Conservation (phyloP, 1,140 invertebrate genomes). For the Caenorhabditis briggsae region DNA sequence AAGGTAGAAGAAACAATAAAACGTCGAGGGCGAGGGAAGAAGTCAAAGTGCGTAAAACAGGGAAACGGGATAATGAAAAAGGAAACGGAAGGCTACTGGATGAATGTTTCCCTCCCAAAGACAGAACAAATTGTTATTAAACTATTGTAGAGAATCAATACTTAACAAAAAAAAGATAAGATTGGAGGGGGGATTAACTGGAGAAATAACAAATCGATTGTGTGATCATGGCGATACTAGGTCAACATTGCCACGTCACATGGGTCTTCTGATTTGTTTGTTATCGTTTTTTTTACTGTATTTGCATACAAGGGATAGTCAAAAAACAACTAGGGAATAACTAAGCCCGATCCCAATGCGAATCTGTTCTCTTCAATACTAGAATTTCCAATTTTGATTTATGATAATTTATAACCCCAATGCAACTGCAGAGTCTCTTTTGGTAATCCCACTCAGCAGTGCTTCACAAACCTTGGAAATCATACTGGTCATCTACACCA, state of each 20-base stretch:
- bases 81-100: neutral
- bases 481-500: conserved; percentile 43
- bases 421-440: too few species aligned
- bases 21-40: neutral
- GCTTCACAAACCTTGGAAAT: conserved; percentile 28
- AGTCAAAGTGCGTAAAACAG: conserved; percentile 20
- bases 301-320: neutral
- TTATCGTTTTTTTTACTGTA: neutral
- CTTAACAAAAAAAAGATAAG: neutral
- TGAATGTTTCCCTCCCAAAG: neutral
- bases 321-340: neutral
- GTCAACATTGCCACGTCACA: conserved; percentile 10
- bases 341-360: too few species aligned
- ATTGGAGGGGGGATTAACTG: neutral
- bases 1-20: conserved; percentile 13
- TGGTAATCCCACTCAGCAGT: too few species aligned
- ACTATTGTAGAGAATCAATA: neutral
- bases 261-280: neutral
- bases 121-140: neutral
- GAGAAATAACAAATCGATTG: too few species aligned
- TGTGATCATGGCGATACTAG: too few species aligned
- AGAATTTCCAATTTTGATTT: too few species aligned
- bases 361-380: too few species aligned
- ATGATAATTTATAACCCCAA: too few species aligned
- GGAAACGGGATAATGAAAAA: neutral